Evolutionary conservation across 2,888 invertebrate genomes (phyloP), one percentile per base, ranked within the genome.

Genomic region (Brachyptera putata): DNA sequence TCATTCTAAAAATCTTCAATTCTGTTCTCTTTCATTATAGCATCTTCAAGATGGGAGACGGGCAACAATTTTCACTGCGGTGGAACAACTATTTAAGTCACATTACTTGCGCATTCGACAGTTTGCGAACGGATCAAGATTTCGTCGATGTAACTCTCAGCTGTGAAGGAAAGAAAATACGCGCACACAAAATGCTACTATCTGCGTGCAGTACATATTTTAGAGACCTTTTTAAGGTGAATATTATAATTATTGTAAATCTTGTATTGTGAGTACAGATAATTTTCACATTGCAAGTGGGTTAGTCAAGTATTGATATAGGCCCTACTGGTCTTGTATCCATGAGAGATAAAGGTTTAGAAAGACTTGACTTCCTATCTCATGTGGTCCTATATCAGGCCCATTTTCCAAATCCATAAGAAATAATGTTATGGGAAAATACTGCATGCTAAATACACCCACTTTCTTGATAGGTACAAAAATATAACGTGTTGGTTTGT

Each of bases 151-250:
- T 91, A 57, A 92, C 91, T 62, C 77, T 92, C 65, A 88, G 89
- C 73, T 91, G 90, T 71, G 91, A 91, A 73, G 91, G 91, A 64
- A 84, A 86, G 62, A 85, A 86, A 76, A 86, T 92, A 66, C 85
- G 85, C 70, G 91, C 91, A 37, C 92, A 92, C 71, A 90, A 88
- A 79, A 86, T 91, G 79, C 80, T 92, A 56, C 77, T 92, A 21
- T 89, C 91, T 0, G 91, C 91, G 4, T 92, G 91, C 72, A 91
- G 91, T 69, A 83, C 82, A 66, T 92, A 91, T 72, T 91, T 92
- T 71, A 74, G 77, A 65, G 79, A 79, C 65, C 71, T 78, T 49
- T 78, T 79, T 67, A 76, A 77, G 73, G 77, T 75, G 69, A 55
- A 59, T 48, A 11, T 26, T 13, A 37, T 26, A 1, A 3, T 48